Base-by-base conservation (phyloP, 2,888 invertebrate species). In the Rhodophaea formosa region DNA sequence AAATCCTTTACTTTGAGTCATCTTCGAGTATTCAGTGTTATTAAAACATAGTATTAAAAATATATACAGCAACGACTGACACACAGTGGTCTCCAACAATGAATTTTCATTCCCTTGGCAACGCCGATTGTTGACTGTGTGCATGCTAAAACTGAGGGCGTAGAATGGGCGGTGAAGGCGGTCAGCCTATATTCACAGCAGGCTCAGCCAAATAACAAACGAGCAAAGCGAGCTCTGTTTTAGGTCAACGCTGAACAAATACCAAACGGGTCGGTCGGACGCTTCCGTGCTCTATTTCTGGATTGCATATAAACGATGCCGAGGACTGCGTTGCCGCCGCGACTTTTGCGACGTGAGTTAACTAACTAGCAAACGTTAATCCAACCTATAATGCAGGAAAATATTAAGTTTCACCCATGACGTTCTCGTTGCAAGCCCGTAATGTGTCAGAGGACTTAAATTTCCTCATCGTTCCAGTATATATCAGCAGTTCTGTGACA, bases 171-270 rank as follows among this genome's bases (percentile, higher is more conserved):
- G 66, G 64, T 64, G 71, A 68, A 74, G 70, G 67, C 67, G 58
- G 58, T 59, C 55, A 59, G 67, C 65, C 69, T 68, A 74, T 77
- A 78, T 74, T 70, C 67, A 66, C 70, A 71, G 67, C 75, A 63
- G 74, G 73, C 78, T 82, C 80, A 81, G 77, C 80, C 80, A 80
- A 73, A 88, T 88, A 90, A 86, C 86, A 89, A 86, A 89, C 86
- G 86, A 88, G 88, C 88, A 89, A 88, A 88, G 84, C 88, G 79
- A 86, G 79, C 84, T 79, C 91, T 90, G 89, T 90, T 91, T 91
- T 91, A 91, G 91, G 91, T 90, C 91, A 90, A 90, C 91, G 86
- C 83, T 85, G 88, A 90, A 89, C 89, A 90, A 90, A 91, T 91
- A 90, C 91, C 90, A 91, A 90, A 91, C 90, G 85, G 88, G 89